These are phyloP conservation scores for Argyresthia albistria DNA, from an alignment of 2,888 invertebrate species.

Conservation along the genomic window DNA sequence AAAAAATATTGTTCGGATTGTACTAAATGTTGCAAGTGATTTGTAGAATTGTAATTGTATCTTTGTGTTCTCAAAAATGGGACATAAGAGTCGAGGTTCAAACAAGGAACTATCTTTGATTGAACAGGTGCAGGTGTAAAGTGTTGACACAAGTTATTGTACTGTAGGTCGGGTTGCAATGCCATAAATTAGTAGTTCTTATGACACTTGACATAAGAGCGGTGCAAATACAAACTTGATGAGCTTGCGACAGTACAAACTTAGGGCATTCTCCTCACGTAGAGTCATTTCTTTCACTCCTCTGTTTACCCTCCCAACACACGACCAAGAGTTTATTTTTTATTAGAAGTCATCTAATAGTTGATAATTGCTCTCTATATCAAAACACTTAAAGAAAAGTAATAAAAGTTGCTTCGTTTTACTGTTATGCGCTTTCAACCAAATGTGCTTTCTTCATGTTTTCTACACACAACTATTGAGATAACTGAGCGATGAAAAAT, in stretches of 20 bases:
- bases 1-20: too few species aligned
- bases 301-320: conserved; percentile 21
- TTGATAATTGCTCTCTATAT: conserved; percentile 10
- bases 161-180: conserved; percentile 18
- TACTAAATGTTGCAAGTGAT: too few species aligned
- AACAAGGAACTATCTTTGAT: conserved; percentile 46
- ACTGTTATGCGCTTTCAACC: not conserved
- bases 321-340: too few species aligned
- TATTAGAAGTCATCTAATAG: conserved; percentile 10
- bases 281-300: conserved; percentile 9
- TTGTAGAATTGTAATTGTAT: too few species aligned
- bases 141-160: conserved; percentile 48
- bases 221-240: not conserved
- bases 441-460: too few species aligned
- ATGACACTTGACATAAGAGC: not conserved
- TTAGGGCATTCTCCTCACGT: conserved; percentile 32
- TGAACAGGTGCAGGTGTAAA: conserved; percentile 58
- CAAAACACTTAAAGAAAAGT: not conserved
- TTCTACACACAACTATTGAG: too few species aligned
- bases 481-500: too few species aligned
- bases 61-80: too few species aligned
- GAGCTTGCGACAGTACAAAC: not conserved
- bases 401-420: too few species aligned
- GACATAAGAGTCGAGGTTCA: too few species aligned
- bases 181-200: conserved; percentile 11